A percentile compares a stretch with the other conserved stretches of the same genome.
Evolutionary conservation across 2,113 vertebrate genomes (phyloP).

Genomic region (Misgurnus mizolepis): DNA sequence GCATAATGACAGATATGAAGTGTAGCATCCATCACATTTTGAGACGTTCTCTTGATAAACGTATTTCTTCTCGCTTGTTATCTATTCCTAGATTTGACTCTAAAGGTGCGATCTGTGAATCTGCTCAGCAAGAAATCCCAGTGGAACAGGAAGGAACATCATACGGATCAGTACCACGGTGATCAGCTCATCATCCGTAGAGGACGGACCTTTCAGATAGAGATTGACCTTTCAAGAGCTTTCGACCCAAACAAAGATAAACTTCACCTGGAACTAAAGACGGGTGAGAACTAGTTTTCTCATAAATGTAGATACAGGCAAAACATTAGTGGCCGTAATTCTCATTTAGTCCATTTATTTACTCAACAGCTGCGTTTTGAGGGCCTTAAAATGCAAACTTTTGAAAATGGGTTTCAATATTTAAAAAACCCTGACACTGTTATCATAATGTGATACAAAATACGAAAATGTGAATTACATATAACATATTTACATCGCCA

Average conservation of each 20-base stretch:
- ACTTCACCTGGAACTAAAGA: constrained; percentile 79
- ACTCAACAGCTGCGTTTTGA: too few relatives aligned
- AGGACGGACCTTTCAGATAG: constrained; percentile 82
- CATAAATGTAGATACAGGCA: too few relatives aligned
- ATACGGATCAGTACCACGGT: constrained; percentile 77
- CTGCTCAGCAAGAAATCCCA: constrained; percentile 72
- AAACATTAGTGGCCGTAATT: too few relatives aligned
- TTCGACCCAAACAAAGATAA: constrained; percentile 73
- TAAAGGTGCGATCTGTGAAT: constrained; percentile 76
- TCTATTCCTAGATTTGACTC: constrained; percentile 66
- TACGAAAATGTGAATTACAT: too few relatives aligned
- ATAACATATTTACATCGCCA: too few relatives aligned
- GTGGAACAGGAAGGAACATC: constrained; percentile 78
- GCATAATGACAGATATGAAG: too few relatives aligned
- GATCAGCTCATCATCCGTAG: constrained; percentile 81
- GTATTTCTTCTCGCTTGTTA: not conserved
- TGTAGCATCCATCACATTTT: too few relatives aligned
- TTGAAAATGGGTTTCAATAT: too few relatives aligned
- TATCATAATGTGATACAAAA: too few relatives aligned
- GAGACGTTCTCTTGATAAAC: too few relatives aligned
- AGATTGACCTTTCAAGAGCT: constrained; percentile 76
- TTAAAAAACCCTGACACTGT: too few relatives aligned
- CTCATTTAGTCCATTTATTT: too few relatives aligned
- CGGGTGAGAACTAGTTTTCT: constrained; percentile 67
- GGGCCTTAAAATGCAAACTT: rapidly evolving